These are phyloP conservation scores for Pollenia griseotomentosa DNA, from an alignment of 2,888 invertebrate species.

Conservation along the genomic window DNA sequence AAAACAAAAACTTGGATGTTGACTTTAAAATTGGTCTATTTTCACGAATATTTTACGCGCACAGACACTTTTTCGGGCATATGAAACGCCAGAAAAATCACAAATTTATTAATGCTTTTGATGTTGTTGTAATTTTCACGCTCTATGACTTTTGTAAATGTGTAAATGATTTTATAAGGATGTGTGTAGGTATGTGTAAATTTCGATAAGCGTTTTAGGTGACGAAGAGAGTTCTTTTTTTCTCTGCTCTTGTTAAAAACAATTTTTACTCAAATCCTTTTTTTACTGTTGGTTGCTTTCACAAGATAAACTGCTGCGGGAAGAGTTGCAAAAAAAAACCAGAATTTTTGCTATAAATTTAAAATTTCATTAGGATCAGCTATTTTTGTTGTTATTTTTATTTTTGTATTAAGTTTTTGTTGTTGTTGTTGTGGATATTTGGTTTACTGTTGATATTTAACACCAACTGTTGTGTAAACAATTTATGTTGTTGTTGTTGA, in stretches of 20 bases:
- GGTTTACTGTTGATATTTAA: slow-evolving; percentile 59
- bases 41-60: slow-evolving; percentile 23
- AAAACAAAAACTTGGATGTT: not conserved
- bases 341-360: slow-evolving; percentile 59
- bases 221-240: not conserved
- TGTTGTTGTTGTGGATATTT: not conserved
- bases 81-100: not conserved
- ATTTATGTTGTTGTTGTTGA: slow-evolving; percentile 58
- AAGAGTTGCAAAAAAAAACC: not conserved
- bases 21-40: slow-evolving; percentile 25
- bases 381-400: slow-evolving; percentile 18
- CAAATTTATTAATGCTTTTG: slow-evolving; percentile 49
- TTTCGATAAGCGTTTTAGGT: slow-evolving; percentile 52
- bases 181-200: not conserved
- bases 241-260: slow-evolving; percentile 16
- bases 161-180: not conserved
- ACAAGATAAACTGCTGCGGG: not conserved
- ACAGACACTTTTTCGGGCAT: slow-evolving; percentile 1
- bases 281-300: slow-evolving; percentile 21
- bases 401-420: slow-evolving; percentile 13
- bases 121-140: slow-evolving; percentile 54
- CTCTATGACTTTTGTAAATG: slow-evolving; percentile 30
- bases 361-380: slow-evolving; percentile 71
- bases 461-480: slow-evolving; percentile 69
- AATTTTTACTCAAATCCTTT: slow-evolving; percentile 40